These are phyloP conservation scores for Knipowitschia caucasica DNA, from an alignment of 2,797 vertebrate species.

Conservation along the genomic window DNA sequence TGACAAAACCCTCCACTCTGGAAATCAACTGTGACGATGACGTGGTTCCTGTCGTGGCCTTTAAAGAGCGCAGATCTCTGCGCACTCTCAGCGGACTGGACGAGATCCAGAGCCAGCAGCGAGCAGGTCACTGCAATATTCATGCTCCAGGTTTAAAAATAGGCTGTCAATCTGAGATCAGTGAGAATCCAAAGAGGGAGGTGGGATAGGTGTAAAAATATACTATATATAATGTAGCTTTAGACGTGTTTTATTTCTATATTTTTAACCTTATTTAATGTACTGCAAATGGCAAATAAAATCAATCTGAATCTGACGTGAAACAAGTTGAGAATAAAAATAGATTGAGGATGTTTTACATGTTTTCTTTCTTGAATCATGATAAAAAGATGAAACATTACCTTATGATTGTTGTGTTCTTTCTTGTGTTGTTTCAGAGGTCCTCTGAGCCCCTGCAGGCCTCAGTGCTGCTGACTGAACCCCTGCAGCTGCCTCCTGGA, in stretches of 20 bases:
- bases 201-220: too few relatives aligned
- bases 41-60: conserved; percentile 87
- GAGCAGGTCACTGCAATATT: conserved; percentile 78
- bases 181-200: too few relatives aligned
- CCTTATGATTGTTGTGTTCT: too few relatives aligned
- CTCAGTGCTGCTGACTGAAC: conserved; percentile 10
- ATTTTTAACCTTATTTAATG: too few relatives aligned
- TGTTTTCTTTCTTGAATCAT: too few relatives aligned
- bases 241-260: too few relatives aligned
- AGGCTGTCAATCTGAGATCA: neutral
- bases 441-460: conserved; percentile 65
- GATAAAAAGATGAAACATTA: too few relatives aligned
- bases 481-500: conserved; percentile 35
- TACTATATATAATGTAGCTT: too few relatives aligned
- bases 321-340: too few relatives aligned
- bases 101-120: conserved; percentile 89
- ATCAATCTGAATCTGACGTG: too few relatives aligned
- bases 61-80: conserved; percentile 87
- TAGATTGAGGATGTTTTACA: too few relatives aligned
- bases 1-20: conserved; percentile 78
- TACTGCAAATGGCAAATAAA: too few relatives aligned
- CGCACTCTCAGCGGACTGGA: conserved; percentile 85
- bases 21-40: conserved; percentile 79
- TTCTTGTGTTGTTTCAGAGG: conserved; percentile 54
- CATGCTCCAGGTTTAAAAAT: neutral